Conservation (phyloP, 1,140 invertebrate species). For the Drosophila arizonae region DNA sequence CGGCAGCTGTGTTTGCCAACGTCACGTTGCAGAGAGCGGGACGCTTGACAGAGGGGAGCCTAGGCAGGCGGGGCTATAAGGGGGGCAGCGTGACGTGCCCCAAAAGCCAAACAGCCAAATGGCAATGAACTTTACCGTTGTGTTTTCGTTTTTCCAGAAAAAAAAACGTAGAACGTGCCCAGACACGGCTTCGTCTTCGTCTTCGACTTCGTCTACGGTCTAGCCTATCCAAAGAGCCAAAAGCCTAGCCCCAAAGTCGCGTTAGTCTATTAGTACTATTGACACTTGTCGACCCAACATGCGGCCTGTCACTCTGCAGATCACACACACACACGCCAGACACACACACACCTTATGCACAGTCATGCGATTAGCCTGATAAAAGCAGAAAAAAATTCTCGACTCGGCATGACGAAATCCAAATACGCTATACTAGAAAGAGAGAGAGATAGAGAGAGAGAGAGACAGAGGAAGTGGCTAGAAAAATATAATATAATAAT, state of each 20-base stretch:
- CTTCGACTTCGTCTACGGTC: neutral
- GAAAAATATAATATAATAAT: no score
- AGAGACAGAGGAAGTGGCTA: no score
- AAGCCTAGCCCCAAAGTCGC: constrained; percentile 28
- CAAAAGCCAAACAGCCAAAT: constrained; percentile 57
- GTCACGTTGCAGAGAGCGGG: constrained; percentile 15
- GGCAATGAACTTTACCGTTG: constrained; percentile 79
- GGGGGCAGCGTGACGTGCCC: constrained; percentile 43
- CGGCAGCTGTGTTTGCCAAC: constrained; percentile 74
- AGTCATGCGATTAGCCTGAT: constrained; percentile 38
- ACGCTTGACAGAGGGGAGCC: no score
- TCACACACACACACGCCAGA: constrained; percentile 47
- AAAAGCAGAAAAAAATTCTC: constrained; percentile 12
- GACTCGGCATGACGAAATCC: neutral
- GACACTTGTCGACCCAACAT: constrained; percentile 78
- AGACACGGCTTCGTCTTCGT: constrained; percentile 18
- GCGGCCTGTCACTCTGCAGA: constrained; percentile 73
- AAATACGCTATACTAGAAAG: neutral
- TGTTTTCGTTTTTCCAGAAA: constrained; percentile 31
- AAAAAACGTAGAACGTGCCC: constrained; percentile 45
- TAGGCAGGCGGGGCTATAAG: neutral
- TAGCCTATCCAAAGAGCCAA: constrained; percentile 16
- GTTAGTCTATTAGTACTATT: constrained; percentile 77
- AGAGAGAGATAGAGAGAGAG: no score
- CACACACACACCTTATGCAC: constrained; percentile 38